Evolutionary conservation across 2,797 vertebrate species (phyloP), one percentile per base, ranked within the genome.

Genomic region (Melopsittacus undulatus): DNA sequence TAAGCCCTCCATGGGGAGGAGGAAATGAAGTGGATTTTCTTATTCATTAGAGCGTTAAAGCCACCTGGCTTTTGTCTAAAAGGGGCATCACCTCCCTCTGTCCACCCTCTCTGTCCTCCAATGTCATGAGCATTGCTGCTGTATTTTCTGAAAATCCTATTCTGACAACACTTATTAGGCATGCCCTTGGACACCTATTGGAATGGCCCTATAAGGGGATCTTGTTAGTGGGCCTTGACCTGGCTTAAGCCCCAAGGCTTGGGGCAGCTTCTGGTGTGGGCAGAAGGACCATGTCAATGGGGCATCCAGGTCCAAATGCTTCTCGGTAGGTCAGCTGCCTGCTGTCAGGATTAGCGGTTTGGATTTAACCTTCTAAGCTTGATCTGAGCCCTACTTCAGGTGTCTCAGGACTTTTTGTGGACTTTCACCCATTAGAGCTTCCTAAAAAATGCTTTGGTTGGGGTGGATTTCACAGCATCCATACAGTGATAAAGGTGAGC

Each of bases 21-120:
- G 70, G 81, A 90, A 94, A 90, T 81, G 30, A 93, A 93, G 62
- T 63, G 85, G 69, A 61, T 88, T 94, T 95, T 49, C 56, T 82
- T 24, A 51, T 63, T 87, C 70, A 40, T 87, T 92, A 61, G 59
- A 73, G 70, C 2, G 0, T 27, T 90, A 24, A 40, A 68, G 61
- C n/a, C 8, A 4, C 36, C 78, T 0, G 0, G 46, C 69, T 66
- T 22, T 42, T 30, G 5, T 27, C 40, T 26, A 59, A 79, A 88
- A 93, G 40, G 32, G 29, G 6, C 45, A 40, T 45, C 0, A 0
- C 52, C 61, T 87, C 48, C 51, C 56, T 51, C 16, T 54, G 18
- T 12, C 62, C 62, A 42, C 51, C 46, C 83, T 86, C 34, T 59
- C 56, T 24, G 34, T 59, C 56, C 56, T 59, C 56, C n/a, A 59